Base-by-base conservation (phyloP, 2,113 vertebrate genomes). In the Chaetura pelagica region DNA sequence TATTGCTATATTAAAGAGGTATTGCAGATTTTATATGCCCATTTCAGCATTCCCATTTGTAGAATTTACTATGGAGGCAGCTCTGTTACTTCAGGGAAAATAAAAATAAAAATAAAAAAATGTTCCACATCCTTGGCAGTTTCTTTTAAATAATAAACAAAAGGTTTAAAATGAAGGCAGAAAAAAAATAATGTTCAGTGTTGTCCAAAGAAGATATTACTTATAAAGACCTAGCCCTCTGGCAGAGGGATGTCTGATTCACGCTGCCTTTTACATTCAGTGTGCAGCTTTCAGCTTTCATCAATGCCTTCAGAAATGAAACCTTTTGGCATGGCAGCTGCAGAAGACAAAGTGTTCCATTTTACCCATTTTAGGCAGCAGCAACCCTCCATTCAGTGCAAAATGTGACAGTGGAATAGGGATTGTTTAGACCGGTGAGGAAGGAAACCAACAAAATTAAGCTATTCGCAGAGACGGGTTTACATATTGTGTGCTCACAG, bases 201-300 rank as follows among this genome's bases (percentile, higher is more conserved):
- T 77, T 90, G 30, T 80, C 75, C 42, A 59, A 76, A 91, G 66
- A 89, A 42, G 12, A 85, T 48, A 40, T 2, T 2, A 66, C 95
- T 93, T 80, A 59, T 55, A 85, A 95, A 82, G 66, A 54, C 72
- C 78, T 66, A 57, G 18, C 71, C 71, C 51, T 93, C 62, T 12
- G 32, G 81, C 74, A 79, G 58, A 68, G n/a, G 27, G 17, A 40
- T 64, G 19, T 62, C 83, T 81, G 42, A 57, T 92, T 95, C 83
- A 49, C 59, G 19, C 57, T 92, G 88, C 34, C 86, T 93, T 92
- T 92, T 76, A 42, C 66, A 92, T 95, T 93, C 88, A 91, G 40
- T 27, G 8, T 71, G 71, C 8, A 7, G 93, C 73, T 82, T 93
- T 79, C 86, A 82, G 72, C 84, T 84, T 84, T 90, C 61, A 38